Conservation (phyloP, 2,113 vertebrate genomes). For the Cryptoleucopteryx plumbea region DNA sequence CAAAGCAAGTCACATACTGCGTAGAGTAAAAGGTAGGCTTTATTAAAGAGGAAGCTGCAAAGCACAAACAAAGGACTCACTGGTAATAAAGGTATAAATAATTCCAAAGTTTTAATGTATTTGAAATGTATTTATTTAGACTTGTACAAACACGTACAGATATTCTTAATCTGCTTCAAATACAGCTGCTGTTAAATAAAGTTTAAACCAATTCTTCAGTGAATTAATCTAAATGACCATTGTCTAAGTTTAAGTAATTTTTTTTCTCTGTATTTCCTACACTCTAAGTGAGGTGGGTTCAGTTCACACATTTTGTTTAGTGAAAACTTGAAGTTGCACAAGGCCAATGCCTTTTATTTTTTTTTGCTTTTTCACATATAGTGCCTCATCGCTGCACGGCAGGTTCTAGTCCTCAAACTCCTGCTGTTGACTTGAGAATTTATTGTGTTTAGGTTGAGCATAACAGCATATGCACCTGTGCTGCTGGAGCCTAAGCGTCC, state of each 20-base stretch:
- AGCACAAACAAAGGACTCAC: background rate
- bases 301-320: background rate
- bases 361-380: background rate
- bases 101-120: background rate
- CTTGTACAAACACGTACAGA: background rate
- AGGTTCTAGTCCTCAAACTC: background rate
- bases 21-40: background rate
- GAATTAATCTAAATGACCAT: background rate
- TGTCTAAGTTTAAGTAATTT: background rate
- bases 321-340: background rate
- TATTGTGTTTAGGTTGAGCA: background rate
- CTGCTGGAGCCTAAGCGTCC: background rate
- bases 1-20: background rate
- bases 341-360: background rate
- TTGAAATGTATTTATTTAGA: background rate
- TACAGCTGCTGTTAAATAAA: background rate
- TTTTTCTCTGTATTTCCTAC: background rate
- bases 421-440: background rate
- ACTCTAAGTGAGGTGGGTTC: background rate
- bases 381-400: background rate
- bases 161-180: background rate
- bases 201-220: background rate
- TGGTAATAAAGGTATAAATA: background rate
- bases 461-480: rapidly evolving
- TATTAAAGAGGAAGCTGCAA: background rate